Conservation (phyloP, 2,888 invertebrate genomes). For the Asteroscopus sphinx region DNA sequence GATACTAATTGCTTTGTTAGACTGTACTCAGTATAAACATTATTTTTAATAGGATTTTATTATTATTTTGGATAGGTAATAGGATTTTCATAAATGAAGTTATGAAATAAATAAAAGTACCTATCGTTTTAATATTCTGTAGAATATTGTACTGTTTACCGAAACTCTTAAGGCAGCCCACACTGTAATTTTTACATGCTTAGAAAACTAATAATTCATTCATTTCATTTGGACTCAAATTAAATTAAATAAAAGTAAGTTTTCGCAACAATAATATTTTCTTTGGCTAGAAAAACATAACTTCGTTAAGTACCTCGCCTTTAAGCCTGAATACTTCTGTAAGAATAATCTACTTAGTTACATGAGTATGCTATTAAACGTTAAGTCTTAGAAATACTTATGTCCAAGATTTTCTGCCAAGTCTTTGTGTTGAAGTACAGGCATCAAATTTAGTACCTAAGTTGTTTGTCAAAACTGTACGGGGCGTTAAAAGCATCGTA, state of each 20-base stretch:
- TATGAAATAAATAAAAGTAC: no score
- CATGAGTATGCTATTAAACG: no score
- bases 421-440: not conserved
- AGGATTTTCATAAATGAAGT: no score
- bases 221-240: conserved; percentile 21
- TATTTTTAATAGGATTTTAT: no score
- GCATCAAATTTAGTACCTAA: not conserved
- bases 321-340: conserved; percentile 21
- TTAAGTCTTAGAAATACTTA: conserved; percentile 15
- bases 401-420: conserved; percentile 13
- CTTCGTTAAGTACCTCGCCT: conserved; percentile 17
- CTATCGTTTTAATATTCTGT: no score
- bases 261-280: conserved; percentile 37
- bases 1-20: no score
- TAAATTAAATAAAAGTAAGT: conserved; percentile 26
- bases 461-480: conserved; percentile 1
- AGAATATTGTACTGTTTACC: no score
- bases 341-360: conserved; percentile 34
- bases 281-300: conserved; percentile 23
- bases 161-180: no score
- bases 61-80: no score
- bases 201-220: conserved; percentile 21
- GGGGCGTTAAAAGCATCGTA: not conserved
- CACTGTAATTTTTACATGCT: conserved; percentile 3
- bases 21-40: no score